Conservation (phyloP, 2,888 invertebrate genomes). For the Drosophila mercatorum region DNA sequence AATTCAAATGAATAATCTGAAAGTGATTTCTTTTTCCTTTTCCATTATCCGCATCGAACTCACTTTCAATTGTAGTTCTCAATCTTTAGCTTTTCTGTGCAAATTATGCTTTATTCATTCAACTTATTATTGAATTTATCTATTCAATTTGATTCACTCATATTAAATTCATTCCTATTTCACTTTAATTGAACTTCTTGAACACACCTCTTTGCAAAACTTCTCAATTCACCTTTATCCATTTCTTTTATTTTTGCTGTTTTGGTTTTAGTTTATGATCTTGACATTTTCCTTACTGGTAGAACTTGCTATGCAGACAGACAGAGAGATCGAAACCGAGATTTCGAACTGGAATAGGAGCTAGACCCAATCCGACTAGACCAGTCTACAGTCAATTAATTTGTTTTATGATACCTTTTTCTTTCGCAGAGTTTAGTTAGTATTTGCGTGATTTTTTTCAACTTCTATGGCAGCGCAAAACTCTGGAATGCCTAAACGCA, state of each 20-base stretch:
- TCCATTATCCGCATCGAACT: background rate
- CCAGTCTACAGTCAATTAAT: conserved; percentile 58
- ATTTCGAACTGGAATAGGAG: conserved; percentile 26
- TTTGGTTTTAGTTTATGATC: conserved; percentile 52
- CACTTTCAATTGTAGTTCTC: conserved; percentile 4
- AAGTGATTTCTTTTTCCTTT: background rate
- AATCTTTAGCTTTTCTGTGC: background rate
- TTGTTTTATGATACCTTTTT: conserved; percentile 36
- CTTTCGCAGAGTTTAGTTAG: background rate
- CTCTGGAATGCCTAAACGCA: conserved; percentile 4
- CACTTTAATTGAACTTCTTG: background rate
- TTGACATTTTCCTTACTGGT: conserved; percentile 68
- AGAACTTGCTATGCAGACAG: conserved; percentile 60
- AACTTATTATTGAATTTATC: background rate
- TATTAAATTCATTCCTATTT: background rate
- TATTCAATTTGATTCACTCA: background rate
- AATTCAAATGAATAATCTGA: background rate
- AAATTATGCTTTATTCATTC: background rate
- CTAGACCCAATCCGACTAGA: conserved; percentile 28
- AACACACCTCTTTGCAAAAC: background rate
- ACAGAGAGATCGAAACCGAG: conserved; percentile 19
- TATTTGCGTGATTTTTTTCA: background rate
- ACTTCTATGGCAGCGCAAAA: background rate
- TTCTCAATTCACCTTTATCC: background rate
- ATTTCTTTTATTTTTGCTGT: conserved; percentile 1